Evolutionary conservation across 2,888 invertebrate species (phyloP), one percentile per base, ranked within the genome.

Genomic region (Platypus cylindrus): DNA sequence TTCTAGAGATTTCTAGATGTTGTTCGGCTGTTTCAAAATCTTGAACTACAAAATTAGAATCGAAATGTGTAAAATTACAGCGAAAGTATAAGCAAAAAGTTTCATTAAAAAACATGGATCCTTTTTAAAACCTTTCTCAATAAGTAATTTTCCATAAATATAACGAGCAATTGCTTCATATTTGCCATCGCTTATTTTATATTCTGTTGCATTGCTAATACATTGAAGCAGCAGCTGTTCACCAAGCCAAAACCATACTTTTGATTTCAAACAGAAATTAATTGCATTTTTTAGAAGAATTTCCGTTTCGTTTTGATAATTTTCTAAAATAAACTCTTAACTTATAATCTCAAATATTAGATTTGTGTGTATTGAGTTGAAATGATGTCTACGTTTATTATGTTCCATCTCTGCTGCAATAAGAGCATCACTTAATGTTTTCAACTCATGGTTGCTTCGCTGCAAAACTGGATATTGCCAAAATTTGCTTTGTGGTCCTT

Each of bases 71-170:
- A 3, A 16, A 28, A 40, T 18, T 26, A 3, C 9, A n/a, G n/a
- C n/a, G n/a, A n/a, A n/a, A n/a, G n/a, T n/a, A n/a, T n/a, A n/a
- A n/a, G n/a, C n/a, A n/a, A n/a, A n/a, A n/a, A n/a, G n/a, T n/a
- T n/a, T n/a, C n/a, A n/a, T n/a, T n/a, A n/a, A n/a, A n/a, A n/a
- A n/a, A n/a, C n/a, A n/a, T n/a, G n/a, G n/a, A n/a, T n/a, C n/a
- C n/a, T n/a, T n/a, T n/a, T n/a, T n/a, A n/a, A n/a, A n/a, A 67
- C 71, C 63, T 55, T 70, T 69, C 39, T 69, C 66, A 1, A 70
- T 51, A 7, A 71, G 52, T 47, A 71, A 71, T 44, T 59, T 66
- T 1, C 66, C 70, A 40, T 66, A 70, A 41, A 66, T 59, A 46
- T 64, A 71, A 58, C 67, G 63, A 47, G 65, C 63, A 32, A 64